Base-by-base conservation (phyloP, 2,888 invertebrate species). In the Patella depressa region DNA sequence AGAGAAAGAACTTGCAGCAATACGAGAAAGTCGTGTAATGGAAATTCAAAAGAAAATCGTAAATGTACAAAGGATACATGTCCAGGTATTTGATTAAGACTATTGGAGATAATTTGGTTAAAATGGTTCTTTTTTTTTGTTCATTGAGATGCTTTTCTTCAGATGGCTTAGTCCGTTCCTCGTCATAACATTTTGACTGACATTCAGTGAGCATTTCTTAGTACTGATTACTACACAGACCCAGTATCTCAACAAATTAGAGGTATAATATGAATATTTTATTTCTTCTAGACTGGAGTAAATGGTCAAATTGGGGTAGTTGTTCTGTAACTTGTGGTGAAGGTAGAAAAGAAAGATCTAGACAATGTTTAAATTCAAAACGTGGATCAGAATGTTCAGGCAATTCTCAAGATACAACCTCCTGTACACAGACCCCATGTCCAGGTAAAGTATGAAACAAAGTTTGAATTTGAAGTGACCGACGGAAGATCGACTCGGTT, bases 241-340 rank as follows among this genome's bases (percentile, higher is more conserved):
- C 34, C 5, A 5, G 3, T 29, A 2, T 29, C 29, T 29, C 29
- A 29, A 29, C 2, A 29, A 29, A 29, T 29, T 29, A 29, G 29
- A 29, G 29, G 29, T 3, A 29, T 29, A 3, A 3, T 29, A 29
- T 29, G 29, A 29, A 29, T 29, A 29, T 29, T 29, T 29, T 3
- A 29, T 29, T 29, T 29, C 2, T 29, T 29, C 29, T 3, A 19
- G 29, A 9, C 4, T 19, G 57, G 57, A 15, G 29, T 17, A 12
- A 55, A 17, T 73, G 73, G 73, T 17, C 29, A 24, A 34, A 57
- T 19, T 73, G 73, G 73, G 24, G 11, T 11, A 15, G 14, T 12
- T 75, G 75, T 17, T 53, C 70, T 75, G 75, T 75, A 24, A 75
- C 71, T 29, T 75, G 75, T 70, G 71, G 75, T 4, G 45, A 11